These are phyloP conservation scores for Agapornis canus DNA, from an alignment of 2,797 vertebrate species.

Conservation along the genomic window DNA sequence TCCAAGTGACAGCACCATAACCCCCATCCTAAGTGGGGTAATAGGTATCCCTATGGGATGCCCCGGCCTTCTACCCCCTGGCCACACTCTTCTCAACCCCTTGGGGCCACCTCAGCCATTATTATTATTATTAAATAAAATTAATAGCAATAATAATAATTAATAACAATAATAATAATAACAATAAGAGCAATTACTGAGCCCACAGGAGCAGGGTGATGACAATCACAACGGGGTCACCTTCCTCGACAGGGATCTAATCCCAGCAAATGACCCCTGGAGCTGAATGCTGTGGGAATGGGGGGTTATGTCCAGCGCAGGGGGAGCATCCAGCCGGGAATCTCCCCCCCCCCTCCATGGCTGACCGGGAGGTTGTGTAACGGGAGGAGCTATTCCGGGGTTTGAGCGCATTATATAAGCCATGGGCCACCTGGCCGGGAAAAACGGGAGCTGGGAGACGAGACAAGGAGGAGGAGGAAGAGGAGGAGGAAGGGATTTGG, in stretches of 20 bases:
- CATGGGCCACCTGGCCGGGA: slow-evolving; percentile 40
- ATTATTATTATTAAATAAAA: neutral
- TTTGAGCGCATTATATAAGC: slow-evolving; percentile 65
- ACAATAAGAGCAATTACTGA: neutral
- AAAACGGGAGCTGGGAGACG: neutral
- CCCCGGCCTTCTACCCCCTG: accelerated
- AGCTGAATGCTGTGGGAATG: accelerated
- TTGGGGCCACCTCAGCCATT: neutral
- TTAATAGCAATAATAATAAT: neutral
- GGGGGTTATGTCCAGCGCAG: neutral
- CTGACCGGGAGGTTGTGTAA: slow-evolving; percentile 47
- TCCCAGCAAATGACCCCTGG: accelerated
- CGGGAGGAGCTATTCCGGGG: slow-evolving; percentile 51
- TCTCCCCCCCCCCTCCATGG: neutral
- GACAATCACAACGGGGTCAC: slow-evolving; percentile 7
- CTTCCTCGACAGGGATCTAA: neutral
- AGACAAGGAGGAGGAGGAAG: neutral
- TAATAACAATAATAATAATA: neutral
- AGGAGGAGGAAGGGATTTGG: neutral
- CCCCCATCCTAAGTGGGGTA: neutral
- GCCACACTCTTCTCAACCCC: neutral
- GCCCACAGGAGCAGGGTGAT: neutral
- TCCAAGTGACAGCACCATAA: neutral
- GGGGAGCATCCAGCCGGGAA: neutral
- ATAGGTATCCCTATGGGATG: accelerated